phyloP scores from a whole-genome alignment of 2,888 invertebrate species.

The Dynastes hyllus region DNA sequence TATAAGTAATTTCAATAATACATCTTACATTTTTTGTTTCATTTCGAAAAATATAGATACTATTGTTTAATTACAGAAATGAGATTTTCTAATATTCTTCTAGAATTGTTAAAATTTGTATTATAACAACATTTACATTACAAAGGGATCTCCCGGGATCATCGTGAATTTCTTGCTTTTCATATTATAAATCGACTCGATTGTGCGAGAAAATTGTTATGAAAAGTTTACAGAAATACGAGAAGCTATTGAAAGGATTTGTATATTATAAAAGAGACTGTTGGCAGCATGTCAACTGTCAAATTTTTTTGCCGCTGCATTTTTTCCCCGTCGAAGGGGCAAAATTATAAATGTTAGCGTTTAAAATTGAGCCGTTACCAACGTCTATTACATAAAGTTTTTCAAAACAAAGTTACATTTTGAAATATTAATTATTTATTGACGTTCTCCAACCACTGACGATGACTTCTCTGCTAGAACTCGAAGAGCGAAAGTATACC shows the following conservation, averaged over 20 bases:
- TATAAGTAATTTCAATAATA: too few species aligned
- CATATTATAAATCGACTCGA: constrained; percentile 6
- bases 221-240: constrained; percentile 25
- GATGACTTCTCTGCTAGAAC: too few species aligned
- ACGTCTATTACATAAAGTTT: background rate
- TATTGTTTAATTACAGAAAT: too few species aligned
- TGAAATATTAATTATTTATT: too few species aligned
- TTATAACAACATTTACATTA: constrained; percentile 17
- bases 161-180: background rate
- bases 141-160: background rate
- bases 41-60: too few species aligned
- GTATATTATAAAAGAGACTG: constrained; percentile 4
- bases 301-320: constrained; percentile 1
- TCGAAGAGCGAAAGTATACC: too few species aligned
- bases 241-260: constrained; percentile 29
- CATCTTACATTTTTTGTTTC: too few species aligned
- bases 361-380: background rate
- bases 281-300: constrained; percentile 28
- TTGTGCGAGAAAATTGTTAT: constrained; percentile 25
- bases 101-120: constrained; percentile 21
- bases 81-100: too few species aligned
- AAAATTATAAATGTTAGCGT: constrained; percentile 3
- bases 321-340: background rate
- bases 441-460: too few species aligned
- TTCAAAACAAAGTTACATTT: too few species aligned